Base-by-base conservation (phyloP, 2,113 vertebrate species). In the Andinoacara biseriatus region DNA sequence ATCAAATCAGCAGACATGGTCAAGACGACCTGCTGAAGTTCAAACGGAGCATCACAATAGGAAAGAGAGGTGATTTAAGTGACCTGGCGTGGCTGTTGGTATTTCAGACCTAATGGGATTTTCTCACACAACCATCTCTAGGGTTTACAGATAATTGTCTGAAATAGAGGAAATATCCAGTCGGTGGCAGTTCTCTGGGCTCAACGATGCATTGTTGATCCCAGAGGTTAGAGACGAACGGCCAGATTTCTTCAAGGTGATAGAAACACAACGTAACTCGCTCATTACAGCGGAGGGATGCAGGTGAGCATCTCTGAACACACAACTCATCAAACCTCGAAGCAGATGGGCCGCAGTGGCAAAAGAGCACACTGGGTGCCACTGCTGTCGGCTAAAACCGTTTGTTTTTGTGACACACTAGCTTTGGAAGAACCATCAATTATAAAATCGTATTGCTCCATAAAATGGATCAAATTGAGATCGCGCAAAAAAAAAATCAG, bases 401-500 rank as follows among this genome's bases (percentile, higher is more conserved):
- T 26, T 26, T 26, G 2, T 2, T 26, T 26, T 26, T 26, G 26
- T 26, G 26, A 3, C 26, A 26, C 26, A 26, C 3, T 26, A 26
- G 26, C 26, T 26, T 26, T 26, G 26, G 26, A 26, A 26, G 26
- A 26, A 26, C 26, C 26, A 26, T 26, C 26, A 3, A 26, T 26
- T 26, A 26, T 26, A 26, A 3, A 26, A 26, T 26, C 26, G 3
- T 26, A 26, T 26, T 26, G 26, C 26, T 26, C 3, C 26, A 3
- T 26, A 26, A 26, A 2, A 26, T 26, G 26, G 26, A n/a, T n/a
- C n/a, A n/a, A n/a, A n/a, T n/a, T n/a, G n/a, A n/a, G n/a, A n/a
- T n/a, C n/a, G n/a, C n/a, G n/a, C n/a, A n/a, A n/a, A n/a, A n/a
- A 26, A 26, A 49, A 0, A 20, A 10, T 18, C 11, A 43, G 10